Evolutionary conservation across 2,888 invertebrate species (phyloP).

Genomic region (Eurois occulta): DNA sequence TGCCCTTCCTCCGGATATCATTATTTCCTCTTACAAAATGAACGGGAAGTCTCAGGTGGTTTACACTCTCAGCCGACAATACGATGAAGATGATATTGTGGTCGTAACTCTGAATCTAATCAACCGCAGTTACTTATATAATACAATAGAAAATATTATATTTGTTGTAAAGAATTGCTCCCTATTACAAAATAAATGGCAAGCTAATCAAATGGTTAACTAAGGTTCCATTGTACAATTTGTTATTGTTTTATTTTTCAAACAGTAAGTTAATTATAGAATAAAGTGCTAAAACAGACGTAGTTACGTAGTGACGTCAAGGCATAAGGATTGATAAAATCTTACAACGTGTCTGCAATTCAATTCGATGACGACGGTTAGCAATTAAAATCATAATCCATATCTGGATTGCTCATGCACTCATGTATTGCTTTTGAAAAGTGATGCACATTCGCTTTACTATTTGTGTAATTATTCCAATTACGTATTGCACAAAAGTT

Average conservation of each 20-base stretch:
- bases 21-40: slow-evolving; percentile 58
- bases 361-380: slow-evolving; percentile 53
- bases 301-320: slow-evolving; percentile 42
- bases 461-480: slow-evolving; percentile 1
- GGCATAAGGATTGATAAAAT: slow-evolving; percentile 47
- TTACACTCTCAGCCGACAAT: slow-evolving; percentile 27
- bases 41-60: slow-evolving; percentile 48
- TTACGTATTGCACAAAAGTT: background rate
- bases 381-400: slow-evolving; percentile 42
- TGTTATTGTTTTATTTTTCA: slow-evolving; percentile 22
- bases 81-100: slow-evolving; percentile 25
- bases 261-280: slow-evolving; percentile 7
- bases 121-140: background rate
- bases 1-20: slow-evolving; percentile 62
- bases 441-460: slow-evolving; percentile 2
- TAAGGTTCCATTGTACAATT: slow-evolving; percentile 27
- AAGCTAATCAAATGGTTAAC: slow-evolving; percentile 21
- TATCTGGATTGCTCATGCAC: slow-evolving; percentile 40
- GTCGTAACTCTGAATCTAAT: slow-evolving; percentile 12
- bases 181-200: slow-evolving; percentile 13
- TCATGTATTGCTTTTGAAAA: slow-evolving; percentile 32
- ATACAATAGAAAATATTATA: slow-evolving; percentile 15
- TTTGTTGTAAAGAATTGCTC: slow-evolving; percentile 7
- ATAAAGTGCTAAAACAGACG: slow-evolving; percentile 17
- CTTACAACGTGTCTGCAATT: slow-evolving; percentile 52